Evolutionary conservation across 2,113 vertebrate species (phyloP), one percentile per base, ranked within the genome.

Genomic region (Cyanocitta stelleri): DNA sequence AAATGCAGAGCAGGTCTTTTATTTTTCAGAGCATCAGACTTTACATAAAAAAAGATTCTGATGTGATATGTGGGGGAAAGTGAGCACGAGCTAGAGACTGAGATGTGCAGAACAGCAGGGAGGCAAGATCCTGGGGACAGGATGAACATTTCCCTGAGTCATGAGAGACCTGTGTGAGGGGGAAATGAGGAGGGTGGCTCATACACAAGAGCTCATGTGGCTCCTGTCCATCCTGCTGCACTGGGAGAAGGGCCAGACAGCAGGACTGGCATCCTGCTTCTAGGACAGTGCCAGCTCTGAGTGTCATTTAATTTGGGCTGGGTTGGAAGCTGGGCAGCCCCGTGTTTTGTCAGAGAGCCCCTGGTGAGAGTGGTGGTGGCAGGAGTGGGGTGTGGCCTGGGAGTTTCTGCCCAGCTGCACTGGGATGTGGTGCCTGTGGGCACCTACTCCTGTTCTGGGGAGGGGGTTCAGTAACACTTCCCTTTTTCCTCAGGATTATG

Each of bases 401-500:
- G 17, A 23, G 3, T 29, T 6, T 0, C 32, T 54, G 62, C 61
- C 44, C 59, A 29, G 51, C 68, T 88, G 55, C 33, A 0, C 8
- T 21, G 76, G 55, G 37, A 0, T 8, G 12, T 9, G 59, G 23
- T 56, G 30, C 11, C 82, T 24, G 4, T 13, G 33, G 58, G 22
- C 26, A 13, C 37, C 48, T 39, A 0, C 8, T 32, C 23, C 48
- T 35, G 0, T 3, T 13, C 6, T 22, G 29, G 63, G 37, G 15
- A 20, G 16, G 5, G 29, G 22, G 44, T 19, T 46, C 29, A 55
- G 1, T 30, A 4, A 35, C 18, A 0, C 11, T 16, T 26, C 2
- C 19, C 41, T 14, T 22, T 21, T 16, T 2, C 24, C 9, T 13
- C 96, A 99, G 99, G 96, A 99, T 99, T 16, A 99, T 99, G 99